A percentile compares a stretch with the other conserved stretches of the same genome.
Conservation (phyloP, 1,140 invertebrate species). For the Drosophila parabipectinata region DNA sequence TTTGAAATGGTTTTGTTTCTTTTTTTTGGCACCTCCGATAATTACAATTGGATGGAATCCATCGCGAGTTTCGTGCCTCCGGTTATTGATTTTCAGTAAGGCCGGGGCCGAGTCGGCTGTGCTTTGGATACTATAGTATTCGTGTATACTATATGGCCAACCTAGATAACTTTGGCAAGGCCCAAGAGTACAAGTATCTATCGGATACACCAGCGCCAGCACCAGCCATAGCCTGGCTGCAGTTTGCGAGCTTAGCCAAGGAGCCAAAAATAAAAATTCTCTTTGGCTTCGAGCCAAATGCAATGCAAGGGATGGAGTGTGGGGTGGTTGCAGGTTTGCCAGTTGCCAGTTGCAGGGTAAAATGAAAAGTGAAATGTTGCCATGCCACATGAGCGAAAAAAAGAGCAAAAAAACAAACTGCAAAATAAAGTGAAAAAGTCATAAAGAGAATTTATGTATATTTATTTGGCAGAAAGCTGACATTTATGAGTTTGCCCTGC, state of each 20-base stretch:
- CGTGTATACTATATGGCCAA: slow-evolving; percentile 52
- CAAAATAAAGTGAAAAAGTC: too few relatives aligned
- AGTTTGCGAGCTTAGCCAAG: slow-evolving; percentile 71
- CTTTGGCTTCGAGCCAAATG: slow-evolving; percentile 63
- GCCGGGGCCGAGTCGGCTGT: neutral
- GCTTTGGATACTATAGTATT: neutral
- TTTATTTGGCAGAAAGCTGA: slow-evolving; percentile 53
- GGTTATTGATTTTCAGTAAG: slow-evolving; percentile 45
- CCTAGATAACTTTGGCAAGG: slow-evolving; percentile 54
- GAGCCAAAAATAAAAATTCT: slow-evolving; percentile 77
- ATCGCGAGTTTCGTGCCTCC: slow-evolving; percentile 27
- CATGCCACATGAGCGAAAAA: slow-evolving; percentile 19
- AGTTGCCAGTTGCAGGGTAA: slow-evolving; percentile 8
- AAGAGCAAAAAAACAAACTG: neutral
- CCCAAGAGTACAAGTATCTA: slow-evolving; percentile 34
- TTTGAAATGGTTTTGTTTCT: slow-evolving; percentile 21
- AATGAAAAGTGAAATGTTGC: slow-evolving; percentile 63
- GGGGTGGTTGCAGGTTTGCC: neutral
- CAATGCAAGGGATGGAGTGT: slow-evolving; percentile 34
- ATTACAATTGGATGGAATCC: slow-evolving; percentile 51
- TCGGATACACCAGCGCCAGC: slow-evolving; percentile 11
- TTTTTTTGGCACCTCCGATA: slow-evolving; percentile 47
- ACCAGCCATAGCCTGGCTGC: slow-evolving; percentile 47
- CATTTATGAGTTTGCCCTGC: slow-evolving; percentile 67
- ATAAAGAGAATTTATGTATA: slow-evolving; percentile 31